These are phyloP conservation scores for Plutomurus gul DNA, from an alignment of 1,140 invertebrate species.

Conservation along the genomic window DNA sequence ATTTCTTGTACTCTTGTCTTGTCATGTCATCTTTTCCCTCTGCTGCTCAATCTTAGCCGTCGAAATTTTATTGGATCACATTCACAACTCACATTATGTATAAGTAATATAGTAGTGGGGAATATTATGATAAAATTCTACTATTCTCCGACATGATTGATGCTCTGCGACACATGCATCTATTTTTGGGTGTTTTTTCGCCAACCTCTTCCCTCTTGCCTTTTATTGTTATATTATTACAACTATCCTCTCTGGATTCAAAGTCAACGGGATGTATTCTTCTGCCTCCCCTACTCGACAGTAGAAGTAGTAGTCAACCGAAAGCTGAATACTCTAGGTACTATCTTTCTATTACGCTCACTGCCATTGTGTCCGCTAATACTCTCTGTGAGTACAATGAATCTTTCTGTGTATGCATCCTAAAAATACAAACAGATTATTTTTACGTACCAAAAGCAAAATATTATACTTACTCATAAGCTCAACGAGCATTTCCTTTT, in stretches of 20 bases:
- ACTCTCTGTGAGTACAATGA: background rate
- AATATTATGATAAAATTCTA: slow-evolving; percentile 28
- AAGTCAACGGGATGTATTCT: background rate
- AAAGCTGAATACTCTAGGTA: background rate
- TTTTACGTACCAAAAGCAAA: background rate
- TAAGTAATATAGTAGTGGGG: background rate
- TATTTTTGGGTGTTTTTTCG: background rate
- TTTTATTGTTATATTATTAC: background rate
- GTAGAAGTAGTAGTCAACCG: background rate
- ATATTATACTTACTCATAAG: background rate
- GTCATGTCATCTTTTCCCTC: slow-evolving; percentile 28
- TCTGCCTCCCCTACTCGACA: background rate
- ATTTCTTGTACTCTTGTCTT: slow-evolving; percentile 6
- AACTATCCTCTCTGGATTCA: background rate
- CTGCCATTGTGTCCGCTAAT: background rate
- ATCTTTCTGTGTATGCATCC: background rate
- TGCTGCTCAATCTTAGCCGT: slow-evolving; percentile 22
- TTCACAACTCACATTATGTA: slow-evolving; percentile 22
- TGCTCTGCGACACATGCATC: slow-evolving; percentile 34
- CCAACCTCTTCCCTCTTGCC: background rate
- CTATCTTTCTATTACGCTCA: background rate
- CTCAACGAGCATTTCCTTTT: background rate
- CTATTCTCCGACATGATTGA: slow-evolving; percentile 41
- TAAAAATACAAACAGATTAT: background rate
- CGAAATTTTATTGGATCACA: slow-evolving; percentile 29